These are phyloP conservation scores for Bombus pyrosoma DNA, from an alignment of 1,140 invertebrate species.

Conservation along the genomic window DNA sequence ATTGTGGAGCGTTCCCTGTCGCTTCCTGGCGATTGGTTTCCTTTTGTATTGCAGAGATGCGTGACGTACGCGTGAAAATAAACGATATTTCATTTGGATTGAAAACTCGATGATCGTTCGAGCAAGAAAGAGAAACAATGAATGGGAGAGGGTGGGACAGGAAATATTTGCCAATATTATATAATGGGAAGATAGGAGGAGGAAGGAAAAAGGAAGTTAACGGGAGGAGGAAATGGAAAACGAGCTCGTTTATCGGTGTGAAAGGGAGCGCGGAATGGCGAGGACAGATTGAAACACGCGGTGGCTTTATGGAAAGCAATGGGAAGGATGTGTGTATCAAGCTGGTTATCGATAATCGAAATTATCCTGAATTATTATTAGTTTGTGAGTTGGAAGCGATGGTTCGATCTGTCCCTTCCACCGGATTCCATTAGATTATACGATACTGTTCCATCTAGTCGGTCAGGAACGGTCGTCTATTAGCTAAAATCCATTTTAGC, in stretches of 20 bases:
- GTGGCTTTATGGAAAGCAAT: conserved; percentile 29
- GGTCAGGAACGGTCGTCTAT: conserved; percentile 13
- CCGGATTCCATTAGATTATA: conserved; percentile 36
- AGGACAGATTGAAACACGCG: neutral
- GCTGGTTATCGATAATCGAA: conserved; percentile 56
- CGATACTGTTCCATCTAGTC: conserved; percentile 44
- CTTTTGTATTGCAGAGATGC: too few relatives aligned
- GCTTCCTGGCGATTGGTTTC: too few relatives aligned
- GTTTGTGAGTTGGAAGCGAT: conserved; percentile 1
- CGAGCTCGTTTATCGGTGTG: neutral
- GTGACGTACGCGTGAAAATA: too few relatives aligned
- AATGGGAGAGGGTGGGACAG: neutral
- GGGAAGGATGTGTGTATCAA: conserved; percentile 15
- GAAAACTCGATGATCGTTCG: neutral
- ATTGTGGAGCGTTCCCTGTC: neutral
- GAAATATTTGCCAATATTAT: conserved; percentile 3
- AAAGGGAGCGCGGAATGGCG: neutral
- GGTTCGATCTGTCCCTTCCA: neutral
- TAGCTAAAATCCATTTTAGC: conserved; percentile 34
- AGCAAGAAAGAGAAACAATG: neutral
- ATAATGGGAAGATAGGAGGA: neutral
- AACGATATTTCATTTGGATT: neutral
- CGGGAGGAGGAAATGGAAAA: neutral
- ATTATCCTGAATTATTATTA: conserved; percentile 59
- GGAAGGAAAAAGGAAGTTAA: neutral